Conservation (phyloP, 1,140 invertebrate genomes). For the Penaeus vannamei region DNA sequence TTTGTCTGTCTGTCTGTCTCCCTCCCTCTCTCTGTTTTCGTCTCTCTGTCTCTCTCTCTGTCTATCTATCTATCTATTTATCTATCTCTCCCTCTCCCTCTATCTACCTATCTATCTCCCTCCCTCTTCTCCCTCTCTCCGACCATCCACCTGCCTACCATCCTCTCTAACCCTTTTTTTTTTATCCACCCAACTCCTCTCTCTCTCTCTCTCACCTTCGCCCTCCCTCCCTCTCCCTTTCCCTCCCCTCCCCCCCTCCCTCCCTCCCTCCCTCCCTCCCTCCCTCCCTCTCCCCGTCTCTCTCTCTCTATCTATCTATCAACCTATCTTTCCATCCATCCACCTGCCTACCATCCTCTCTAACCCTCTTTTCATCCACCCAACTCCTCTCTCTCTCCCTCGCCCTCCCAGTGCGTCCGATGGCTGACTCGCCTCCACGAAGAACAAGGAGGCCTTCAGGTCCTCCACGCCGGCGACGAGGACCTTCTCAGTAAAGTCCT, state of each 20-base stretch:
- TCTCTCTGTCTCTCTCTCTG: neutral
- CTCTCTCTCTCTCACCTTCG: neutral
- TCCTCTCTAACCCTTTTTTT: neutral
- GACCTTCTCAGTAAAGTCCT: neutral
- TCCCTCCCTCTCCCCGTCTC: conserved; percentile 38
- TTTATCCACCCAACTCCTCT: neutral
- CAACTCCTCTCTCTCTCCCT: neutral
- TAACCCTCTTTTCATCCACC: no score
- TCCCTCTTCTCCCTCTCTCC: neutral
- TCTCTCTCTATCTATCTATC: neutral
- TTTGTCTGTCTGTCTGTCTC: no score
- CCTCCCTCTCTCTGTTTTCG: no score
- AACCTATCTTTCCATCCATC: neutral
- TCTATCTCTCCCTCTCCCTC: neutral
- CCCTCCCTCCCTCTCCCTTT: neutral
- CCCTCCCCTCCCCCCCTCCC: neutral
- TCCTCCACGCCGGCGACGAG: conserved; percentile 53
- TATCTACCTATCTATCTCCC: neutral
- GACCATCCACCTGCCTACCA: neutral
- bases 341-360: neutral
- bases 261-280: neutral
- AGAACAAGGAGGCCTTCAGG: conserved; percentile 30
- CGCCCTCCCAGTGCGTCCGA: conserved; percentile 36
- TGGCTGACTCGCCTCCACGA: conserved; percentile 48
- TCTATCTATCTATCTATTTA: neutral